Percentiles rank a stretch among this genome's conserved stretches.
phyloP scores from a whole-genome alignment of 2,888 invertebrate species.

The Aspidiotus rigidus region DNA sequence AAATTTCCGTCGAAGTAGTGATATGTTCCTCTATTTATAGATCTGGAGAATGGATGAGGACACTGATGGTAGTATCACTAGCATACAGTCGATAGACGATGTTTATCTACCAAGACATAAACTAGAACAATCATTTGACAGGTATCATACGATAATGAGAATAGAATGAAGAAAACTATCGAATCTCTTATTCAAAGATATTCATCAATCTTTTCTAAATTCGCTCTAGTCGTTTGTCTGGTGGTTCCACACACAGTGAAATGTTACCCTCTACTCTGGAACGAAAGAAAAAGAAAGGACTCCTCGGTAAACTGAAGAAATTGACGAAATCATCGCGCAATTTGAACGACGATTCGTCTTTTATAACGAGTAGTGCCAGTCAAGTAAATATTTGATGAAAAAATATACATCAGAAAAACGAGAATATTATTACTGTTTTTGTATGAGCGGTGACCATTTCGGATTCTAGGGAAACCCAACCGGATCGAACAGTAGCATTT shows the following conservation, averaged over 20 bases:
- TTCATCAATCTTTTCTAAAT: not conserved
- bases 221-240: slow-evolving; percentile 59
- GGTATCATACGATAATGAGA: slow-evolving; percentile 44
- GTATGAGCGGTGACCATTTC: not conserved
- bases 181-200: not conserved
- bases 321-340: slow-evolving; percentile 76
- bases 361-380: slow-evolving; percentile 40
- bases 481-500: slow-evolving; percentile 63
- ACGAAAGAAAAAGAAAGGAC: slow-evolving; percentile 68
- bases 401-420: not conserved
- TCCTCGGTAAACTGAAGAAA: slow-evolving; percentile 71
- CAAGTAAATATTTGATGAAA: slow-evolving; percentile 43
- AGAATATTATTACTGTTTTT: slow-evolving; percentile 10
- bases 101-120: slow-evolving; percentile 42
- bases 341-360: slow-evolving; percentile 56
- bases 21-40: no score
- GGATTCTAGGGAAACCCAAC: slow-evolving; percentile 44
- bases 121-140: slow-evolving; percentile 68
- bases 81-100: slow-evolving; percentile 67
- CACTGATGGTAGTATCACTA: slow-evolving; percentile 62
- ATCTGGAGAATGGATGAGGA: slow-evolving; percentile 73
- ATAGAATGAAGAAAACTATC: no score
- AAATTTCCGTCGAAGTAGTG: no score
- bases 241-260: slow-evolving; percentile 77
- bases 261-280: slow-evolving; percentile 51